Evolutionary conservation across 2,113 vertebrate species (phyloP).

Genomic region (Piprites chloris): DNA sequence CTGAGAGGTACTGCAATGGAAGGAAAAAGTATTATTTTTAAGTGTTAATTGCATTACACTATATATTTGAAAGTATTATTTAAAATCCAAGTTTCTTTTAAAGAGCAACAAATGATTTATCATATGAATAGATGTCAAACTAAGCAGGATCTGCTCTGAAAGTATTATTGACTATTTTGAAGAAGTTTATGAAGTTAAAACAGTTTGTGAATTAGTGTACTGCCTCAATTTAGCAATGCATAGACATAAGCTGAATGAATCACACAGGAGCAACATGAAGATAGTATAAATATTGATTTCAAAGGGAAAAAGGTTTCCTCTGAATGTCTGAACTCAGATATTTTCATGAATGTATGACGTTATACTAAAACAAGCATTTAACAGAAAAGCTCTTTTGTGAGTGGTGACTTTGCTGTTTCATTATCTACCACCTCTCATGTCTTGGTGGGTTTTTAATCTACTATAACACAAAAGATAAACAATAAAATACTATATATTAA

Average conservation of each 20-base stretch:
- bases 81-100: not conserved
- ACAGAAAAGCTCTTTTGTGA: not conserved
- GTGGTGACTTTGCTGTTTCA: not conserved
- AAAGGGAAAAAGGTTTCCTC: not conserved
- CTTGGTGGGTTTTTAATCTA: not conserved
- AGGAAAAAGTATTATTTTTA: not conserved
- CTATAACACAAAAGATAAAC: not conserved
- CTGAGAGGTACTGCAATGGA: not conserved
- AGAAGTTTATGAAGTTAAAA: not conserved
- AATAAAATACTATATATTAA: constrained; percentile 17
- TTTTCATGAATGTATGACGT: not conserved
- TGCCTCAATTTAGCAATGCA: not conserved
- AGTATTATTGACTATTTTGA: not conserved
- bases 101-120: not conserved
- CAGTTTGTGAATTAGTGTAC: not conserved
- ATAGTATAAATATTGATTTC: not conserved
- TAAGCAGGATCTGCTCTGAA: not conserved
- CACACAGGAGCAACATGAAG: not conserved
- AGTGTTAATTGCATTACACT: not conserved
- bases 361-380: not conserved
- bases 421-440: not conserved
- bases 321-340: not conserved
- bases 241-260: not conserved
- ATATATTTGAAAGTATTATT: not conserved
- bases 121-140: not conserved